A percentile compares a stretch with the other conserved stretches of the same genome.
phyloP scores from a whole-genome alignment of 2,113 vertebrate genomes.

The Urocitellus parryii region DNA sequence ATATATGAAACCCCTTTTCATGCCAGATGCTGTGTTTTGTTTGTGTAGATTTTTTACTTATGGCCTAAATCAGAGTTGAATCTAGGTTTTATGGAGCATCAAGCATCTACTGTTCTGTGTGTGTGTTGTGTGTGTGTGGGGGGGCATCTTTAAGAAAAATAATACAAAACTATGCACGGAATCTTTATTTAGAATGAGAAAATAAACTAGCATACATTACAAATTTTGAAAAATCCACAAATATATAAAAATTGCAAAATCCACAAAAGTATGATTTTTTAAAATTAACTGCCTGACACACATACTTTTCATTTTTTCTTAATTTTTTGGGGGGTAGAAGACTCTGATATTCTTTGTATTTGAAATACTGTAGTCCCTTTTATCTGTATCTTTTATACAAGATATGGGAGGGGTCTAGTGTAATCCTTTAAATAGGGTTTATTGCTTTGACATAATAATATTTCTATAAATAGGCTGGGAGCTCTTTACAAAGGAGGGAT shows the following conservation, averaged over 20 bases:
- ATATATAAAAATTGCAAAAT: neutral
- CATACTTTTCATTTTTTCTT: neutral
- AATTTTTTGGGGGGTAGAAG: neutral
- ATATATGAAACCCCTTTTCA: neutral
- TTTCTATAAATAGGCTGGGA: slow-evolving; percentile 8
- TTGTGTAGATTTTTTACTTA: neutral
- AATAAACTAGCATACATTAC: neutral
- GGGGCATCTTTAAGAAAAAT: neutral
- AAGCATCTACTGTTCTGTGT: neutral
- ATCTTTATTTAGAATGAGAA: slow-evolving; percentile 3
- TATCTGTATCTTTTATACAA: neutral
- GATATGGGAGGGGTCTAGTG: neutral
- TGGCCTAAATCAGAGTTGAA: neutral
- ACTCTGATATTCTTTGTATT: neutral
- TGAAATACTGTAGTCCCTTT: neutral
- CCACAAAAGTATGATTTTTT: neutral
- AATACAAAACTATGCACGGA: neutral
- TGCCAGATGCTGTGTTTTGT: neutral
- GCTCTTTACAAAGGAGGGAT: neutral
- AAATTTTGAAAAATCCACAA: neutral
- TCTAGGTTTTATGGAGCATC: neutral
- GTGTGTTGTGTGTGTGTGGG: too few relatives aligned
- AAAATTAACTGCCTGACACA: neutral
- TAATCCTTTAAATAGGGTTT: slow-evolving; percentile 10
- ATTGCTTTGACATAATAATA: neutral